These are phyloP conservation scores for Ferdinandea cuprea DNA, from an alignment of 2,888 invertebrate species.

Conservation along the genomic window DNA sequence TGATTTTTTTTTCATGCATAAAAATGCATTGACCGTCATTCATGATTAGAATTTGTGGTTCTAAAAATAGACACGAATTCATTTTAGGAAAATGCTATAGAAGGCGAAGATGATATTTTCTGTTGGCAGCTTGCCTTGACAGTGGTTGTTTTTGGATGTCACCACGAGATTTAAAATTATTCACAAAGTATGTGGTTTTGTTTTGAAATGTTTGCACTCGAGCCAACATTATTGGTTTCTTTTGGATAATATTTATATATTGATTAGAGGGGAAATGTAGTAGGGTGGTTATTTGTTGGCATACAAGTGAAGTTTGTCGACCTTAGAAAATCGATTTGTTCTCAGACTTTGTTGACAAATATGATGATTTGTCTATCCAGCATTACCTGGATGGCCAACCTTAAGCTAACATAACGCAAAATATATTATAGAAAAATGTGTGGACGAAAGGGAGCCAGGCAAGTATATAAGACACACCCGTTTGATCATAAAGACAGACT, in stretches of 20 bases:
- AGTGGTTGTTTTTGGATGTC: slow-evolving; percentile 62
- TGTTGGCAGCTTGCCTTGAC: slow-evolving; percentile 50
- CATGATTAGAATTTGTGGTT: neutral
- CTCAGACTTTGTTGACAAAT: too few relatives aligned
- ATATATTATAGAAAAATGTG: too few relatives aligned
- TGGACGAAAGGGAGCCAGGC: too few relatives aligned
- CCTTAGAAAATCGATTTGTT: too few relatives aligned
- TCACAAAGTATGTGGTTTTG: slow-evolving; percentile 28
- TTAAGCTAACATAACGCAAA: too few relatives aligned
- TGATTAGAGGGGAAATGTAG: neutral
- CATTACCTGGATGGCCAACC: too few relatives aligned
- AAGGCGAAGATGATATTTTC: neutral
- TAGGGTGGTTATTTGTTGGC: neutral
- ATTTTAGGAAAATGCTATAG: neutral
- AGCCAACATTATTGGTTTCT: slow-evolving; percentile 13
- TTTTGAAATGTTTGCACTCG: neutral
- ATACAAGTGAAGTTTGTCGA: neutral
- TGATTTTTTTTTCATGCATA: neutral
- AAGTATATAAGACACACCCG: too few relatives aligned
- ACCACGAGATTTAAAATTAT: slow-evolving; percentile 43
- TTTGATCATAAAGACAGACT: too few relatives aligned
- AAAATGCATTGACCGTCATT: slow-evolving; percentile 9
- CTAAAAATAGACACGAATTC: neutral
- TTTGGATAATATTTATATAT: neutral
- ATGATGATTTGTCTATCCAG: too few relatives aligned